Conservation (phyloP, 2,888 invertebrate genomes). For the Mantis religiosa region DNA sequence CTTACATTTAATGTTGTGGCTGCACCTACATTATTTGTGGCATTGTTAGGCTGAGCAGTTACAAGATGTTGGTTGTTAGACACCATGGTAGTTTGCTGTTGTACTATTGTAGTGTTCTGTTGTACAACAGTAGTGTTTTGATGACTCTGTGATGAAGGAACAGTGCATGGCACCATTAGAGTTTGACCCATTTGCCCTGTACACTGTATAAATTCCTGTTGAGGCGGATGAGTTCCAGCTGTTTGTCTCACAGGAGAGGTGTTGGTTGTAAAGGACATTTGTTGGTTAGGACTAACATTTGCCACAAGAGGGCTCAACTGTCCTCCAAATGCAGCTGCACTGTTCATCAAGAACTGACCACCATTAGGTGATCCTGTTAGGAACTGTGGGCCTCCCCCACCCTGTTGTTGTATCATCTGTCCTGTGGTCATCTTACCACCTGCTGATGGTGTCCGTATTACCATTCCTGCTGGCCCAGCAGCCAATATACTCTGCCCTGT, state of each 20-base stretch:
- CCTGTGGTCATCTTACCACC: slow-evolving; percentile 40
- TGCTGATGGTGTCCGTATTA: slow-evolving; percentile 66
- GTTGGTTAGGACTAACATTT: slow-evolving; percentile 64
- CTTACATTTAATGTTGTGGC: slow-evolving; percentile 17
- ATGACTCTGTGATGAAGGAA: slow-evolving; percentile 44
- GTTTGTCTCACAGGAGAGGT: slow-evolving; percentile 50
- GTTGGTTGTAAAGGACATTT: slow-evolving; percentile 59
- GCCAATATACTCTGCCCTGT: slow-evolving; percentile 59
- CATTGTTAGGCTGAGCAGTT: slow-evolving; percentile 8
- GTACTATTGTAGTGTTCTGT: slow-evolving; percentile 80
- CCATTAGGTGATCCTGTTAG: slow-evolving; percentile 60
- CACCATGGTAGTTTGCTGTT: slow-evolving; percentile 74
- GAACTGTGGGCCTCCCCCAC: slow-evolving; percentile 62
- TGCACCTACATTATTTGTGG: not conserved
- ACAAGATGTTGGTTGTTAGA: slow-evolving; percentile 58
- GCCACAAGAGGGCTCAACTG: slow-evolving; percentile 70
- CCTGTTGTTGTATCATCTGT: slow-evolving; percentile 50
- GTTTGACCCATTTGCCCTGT: slow-evolving; percentile 67
- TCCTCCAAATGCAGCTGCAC: slow-evolving; percentile 40
- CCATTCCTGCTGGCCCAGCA: slow-evolving; percentile 69
- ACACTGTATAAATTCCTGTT: slow-evolving; percentile 68
- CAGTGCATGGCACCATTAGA: slow-evolving; percentile 61
- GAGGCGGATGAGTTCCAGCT: slow-evolving; percentile 42
- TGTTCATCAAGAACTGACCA: slow-evolving; percentile 71
- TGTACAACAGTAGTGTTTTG: slow-evolving; percentile 69